phyloP scores from a whole-genome alignment of 2,888 invertebrate species.

The Microdon myrmicae region DNA sequence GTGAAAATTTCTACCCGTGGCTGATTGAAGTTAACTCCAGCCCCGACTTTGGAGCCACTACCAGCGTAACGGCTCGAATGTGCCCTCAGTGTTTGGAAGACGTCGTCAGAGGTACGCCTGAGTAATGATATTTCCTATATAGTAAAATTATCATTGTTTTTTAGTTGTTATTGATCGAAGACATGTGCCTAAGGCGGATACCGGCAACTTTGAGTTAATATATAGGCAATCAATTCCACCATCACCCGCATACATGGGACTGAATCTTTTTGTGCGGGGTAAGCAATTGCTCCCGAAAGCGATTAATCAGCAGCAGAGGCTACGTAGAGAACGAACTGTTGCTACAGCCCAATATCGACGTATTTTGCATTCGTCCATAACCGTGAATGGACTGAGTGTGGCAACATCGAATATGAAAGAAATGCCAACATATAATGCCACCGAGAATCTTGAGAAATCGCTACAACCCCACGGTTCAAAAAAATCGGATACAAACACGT shows the following conservation, averaged over 20 bases:
- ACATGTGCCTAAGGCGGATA: conserved; percentile 77
- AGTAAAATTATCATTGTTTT: conserved; percentile 56
- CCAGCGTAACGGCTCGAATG: conserved; percentile 86
- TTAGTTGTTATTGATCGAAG: conserved; percentile 82
- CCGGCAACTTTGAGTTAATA: conserved; percentile 82
- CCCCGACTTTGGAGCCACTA: conserved; percentile 91
- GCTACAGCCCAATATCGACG: conserved; percentile 53
- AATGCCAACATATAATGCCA: conserved; percentile 64
- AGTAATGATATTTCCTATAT: neutral
- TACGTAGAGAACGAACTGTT: conserved; percentile 58
- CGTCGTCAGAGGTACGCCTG: conserved; percentile 84
- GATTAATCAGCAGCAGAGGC: conserved; percentile 54
- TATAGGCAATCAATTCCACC: conserved; percentile 82
- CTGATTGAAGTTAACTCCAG: conserved; percentile 94
- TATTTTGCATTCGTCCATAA: conserved; percentile 30
- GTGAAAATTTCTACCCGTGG: conserved; percentile 89
- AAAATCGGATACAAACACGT: conserved; percentile 13
- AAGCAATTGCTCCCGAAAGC: conserved; percentile 62
- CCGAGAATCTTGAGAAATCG: conserved; percentile 61
- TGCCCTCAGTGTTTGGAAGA: conserved; percentile 91
- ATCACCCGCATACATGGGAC: conserved; percentile 82
- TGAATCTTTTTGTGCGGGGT: conserved; percentile 65
- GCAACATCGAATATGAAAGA: conserved; percentile 58
- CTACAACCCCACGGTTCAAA: conserved; percentile 16
- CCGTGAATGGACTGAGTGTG: conserved; percentile 32